Conservation (phyloP, 2,888 invertebrate species). For the Drosophila cracens region DNA sequence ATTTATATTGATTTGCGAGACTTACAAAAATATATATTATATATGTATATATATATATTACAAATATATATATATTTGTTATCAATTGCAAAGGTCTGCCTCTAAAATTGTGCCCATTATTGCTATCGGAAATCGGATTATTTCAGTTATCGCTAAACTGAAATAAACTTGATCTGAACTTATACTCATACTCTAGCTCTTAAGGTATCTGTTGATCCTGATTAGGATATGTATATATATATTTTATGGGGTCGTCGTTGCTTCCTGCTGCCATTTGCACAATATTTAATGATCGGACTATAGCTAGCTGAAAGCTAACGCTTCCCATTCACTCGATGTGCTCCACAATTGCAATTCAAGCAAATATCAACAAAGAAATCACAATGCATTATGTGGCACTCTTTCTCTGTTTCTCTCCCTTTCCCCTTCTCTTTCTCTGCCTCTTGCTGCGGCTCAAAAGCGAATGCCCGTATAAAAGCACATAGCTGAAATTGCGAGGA, state of each 20-base stretch:
- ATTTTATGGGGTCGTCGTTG: neutral
- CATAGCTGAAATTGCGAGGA: slow-evolving; percentile 17
- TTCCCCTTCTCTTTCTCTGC: neutral
- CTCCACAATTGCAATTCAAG: neutral
- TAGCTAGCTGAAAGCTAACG: neutral
- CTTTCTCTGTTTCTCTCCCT: neutral
- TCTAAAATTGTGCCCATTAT: neutral
- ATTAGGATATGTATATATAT: neutral
- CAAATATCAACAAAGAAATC: slow-evolving; percentile 7
- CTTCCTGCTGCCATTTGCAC: neutral
- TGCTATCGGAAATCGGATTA: neutral
- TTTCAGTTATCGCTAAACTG: no score
- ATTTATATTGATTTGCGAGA: neutral
- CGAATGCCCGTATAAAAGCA: slow-evolving; percentile 32
- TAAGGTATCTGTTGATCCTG: neutral
- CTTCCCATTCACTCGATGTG: neutral
- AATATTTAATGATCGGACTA: neutral
- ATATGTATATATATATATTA: neutral
- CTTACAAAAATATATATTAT: no score
- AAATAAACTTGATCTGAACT: neutral
- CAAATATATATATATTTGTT: neutral
- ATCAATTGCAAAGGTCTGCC: neutral
- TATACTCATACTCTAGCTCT: neutral
- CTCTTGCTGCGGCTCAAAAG: slow-evolving; percentile 1
- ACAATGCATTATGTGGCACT: neutral